Percentiles rank a stretch among this genome's conserved stretches.
Conservation (phyloP, 1,140 invertebrate species). For the Steinernema khuongi region DNA sequence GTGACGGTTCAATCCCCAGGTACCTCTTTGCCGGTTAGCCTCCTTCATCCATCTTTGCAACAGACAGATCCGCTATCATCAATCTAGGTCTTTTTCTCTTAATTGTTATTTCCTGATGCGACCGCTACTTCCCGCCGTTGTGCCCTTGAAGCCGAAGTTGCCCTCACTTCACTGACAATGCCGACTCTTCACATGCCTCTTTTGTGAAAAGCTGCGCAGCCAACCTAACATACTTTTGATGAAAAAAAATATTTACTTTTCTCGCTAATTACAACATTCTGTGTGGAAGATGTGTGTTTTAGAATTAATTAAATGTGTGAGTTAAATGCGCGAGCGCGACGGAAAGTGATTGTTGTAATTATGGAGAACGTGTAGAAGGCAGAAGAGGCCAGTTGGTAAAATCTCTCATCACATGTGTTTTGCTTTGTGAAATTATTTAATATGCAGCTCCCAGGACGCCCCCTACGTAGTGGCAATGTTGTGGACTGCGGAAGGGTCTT, state of each 20-base stretch:
- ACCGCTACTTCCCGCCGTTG: neutral
- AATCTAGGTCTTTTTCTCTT: neutral
- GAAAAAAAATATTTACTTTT: slow-evolving; percentile 1
- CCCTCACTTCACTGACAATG: neutral
- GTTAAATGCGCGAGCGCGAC: too few species aligned
- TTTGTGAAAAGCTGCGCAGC: neutral
- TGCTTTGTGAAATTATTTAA: neutral
- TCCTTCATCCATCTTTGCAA: neutral
- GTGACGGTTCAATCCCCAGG: too few species aligned
- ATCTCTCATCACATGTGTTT: neutral
- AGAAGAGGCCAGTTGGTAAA: neutral
- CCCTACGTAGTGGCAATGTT: too few species aligned
- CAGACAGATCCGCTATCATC: neutral
- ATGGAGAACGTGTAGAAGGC: neutral
- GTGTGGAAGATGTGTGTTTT: neutral
- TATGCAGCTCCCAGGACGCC: too few species aligned
- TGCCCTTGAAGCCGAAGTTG: neutral
- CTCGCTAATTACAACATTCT: neutral
- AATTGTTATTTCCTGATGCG: slow-evolving; percentile 7
- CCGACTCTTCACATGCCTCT: neutral
- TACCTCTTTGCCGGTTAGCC: too few species aligned
- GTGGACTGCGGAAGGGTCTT: neutral
- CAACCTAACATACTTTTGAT: neutral
- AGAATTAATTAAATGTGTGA: neutral
- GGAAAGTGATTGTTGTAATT: neutral